These are phyloP conservation scores for Stenodema calcarata DNA, from an alignment of 2,888 invertebrate genomes.

Conservation along the genomic window DNA sequence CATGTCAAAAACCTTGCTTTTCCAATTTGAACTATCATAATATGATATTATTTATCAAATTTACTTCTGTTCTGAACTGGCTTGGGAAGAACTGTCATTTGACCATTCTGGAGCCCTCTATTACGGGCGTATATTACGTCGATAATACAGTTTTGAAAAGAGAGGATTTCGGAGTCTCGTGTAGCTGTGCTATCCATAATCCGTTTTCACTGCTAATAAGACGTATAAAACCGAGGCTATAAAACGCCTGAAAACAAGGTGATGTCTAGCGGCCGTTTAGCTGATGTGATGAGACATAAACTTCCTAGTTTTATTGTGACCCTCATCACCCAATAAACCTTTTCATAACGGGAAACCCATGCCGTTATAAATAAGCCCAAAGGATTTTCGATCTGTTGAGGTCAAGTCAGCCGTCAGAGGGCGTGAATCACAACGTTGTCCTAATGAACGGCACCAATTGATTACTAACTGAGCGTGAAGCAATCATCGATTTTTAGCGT, in stretches of 20 bases:
- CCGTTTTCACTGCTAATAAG: neutral
- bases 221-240: neutral
- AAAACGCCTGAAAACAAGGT: neutral
- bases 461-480: neutral
- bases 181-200: neutral
- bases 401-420: neutral
- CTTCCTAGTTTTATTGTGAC: neutral
- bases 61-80: too few relatives aligned
- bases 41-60: too few relatives aligned
- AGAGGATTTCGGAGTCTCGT: neutral
- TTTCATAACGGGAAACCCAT: neutral
- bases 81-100: too few relatives aligned
- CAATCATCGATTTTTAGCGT: too few relatives aligned
- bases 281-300: neutral
- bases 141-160: neutral
- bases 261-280: neutral
- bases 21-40: too few relatives aligned
- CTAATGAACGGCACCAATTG: neutral
- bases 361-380: neutral
- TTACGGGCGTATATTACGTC: too few relatives aligned
- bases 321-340: neutral
- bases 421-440: neutral
- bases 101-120: too few relatives aligned
- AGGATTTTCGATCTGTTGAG: neutral
- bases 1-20: too few relatives aligned